These are phyloP conservation scores for Drosophila meridionalis DNA, from an alignment of 2,888 invertebrate species.

Conservation along the genomic window DNA sequence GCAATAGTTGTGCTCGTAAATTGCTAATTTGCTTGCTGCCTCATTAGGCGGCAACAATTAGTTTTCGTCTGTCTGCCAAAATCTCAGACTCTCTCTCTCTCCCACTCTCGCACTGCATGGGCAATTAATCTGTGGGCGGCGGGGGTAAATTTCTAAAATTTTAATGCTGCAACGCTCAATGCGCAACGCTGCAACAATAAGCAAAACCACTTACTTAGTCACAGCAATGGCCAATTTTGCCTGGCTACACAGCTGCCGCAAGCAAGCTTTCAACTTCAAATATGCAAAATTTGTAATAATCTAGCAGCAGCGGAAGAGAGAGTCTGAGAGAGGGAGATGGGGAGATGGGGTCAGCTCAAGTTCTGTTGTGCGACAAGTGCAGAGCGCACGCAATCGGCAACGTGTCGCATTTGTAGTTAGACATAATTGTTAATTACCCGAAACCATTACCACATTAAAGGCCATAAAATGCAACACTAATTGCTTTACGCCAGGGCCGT, in stretches of 20 bases:
- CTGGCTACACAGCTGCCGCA: constrained; percentile 41
- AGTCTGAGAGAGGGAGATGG: not conserved
- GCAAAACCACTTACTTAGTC: constrained; percentile 77
- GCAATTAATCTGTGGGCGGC: constrained; percentile 65
- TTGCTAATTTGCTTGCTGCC: constrained; percentile 30
- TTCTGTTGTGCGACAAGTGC: constrained; percentile 11
- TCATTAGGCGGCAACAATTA: constrained; percentile 35
- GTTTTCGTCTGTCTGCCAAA: constrained; percentile 8
- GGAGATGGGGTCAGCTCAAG: not conserved
- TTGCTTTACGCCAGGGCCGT: constrained; percentile 71
- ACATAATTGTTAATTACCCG: constrained; percentile 81
- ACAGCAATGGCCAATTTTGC: constrained; percentile 71
- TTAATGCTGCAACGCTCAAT: constrained; percentile 64
- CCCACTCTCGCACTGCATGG: constrained; percentile 54
- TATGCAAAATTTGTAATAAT: constrained; percentile 79
- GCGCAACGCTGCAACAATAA: constrained; percentile 65
- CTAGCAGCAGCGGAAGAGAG: constrained; percentile 26
- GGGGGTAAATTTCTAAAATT: constrained; percentile 62
- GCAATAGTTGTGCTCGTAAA: constrained; percentile 11
- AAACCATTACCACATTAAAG: constrained; percentile 82
- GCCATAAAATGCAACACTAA: constrained; percentile 82
- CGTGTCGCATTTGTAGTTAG: constrained; percentile 82
- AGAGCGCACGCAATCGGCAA: constrained; percentile 74
- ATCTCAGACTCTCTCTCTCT: not conserved
- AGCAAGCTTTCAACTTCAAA: constrained; percentile 60